Evolutionary conservation across 2,797 vertebrate species (phyloP), one percentile per base, ranked within the genome.

Genomic region (Petrocephalus schoutedeni): DNA sequence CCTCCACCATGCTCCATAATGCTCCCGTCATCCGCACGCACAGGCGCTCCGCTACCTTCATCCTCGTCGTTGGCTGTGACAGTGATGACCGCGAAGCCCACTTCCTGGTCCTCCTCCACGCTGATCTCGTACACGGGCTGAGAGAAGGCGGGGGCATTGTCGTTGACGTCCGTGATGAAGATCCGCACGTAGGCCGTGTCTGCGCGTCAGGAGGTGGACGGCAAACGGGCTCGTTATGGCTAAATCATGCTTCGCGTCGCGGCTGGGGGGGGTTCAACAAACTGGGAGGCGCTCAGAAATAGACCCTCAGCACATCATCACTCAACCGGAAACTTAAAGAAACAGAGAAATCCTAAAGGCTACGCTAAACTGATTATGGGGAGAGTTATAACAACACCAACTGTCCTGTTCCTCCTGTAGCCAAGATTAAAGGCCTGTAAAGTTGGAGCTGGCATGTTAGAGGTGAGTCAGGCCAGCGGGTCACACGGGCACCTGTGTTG

Each of bases 111-210:
- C 89, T 98, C 97, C 83, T 97, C 96, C 91, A 97, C 87, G 86
- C 95, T 97, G 91, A 97, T 94, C 91, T 97, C 95, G 53, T 97
- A 97, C 85, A 93, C 90, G 0, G 94, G 86, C 71, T 56, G 95
- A 84, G 95, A 93, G 89, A 98, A 98, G 0, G 92, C 92, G 0
- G 97, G 97, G 0, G 96, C 93, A 0, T 98, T 98, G 94, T 98
- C 97, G 23, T 98, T 98, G 53, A 97, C 94, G 45, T 98, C 97
- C 0, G 96, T 95, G 91, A 98, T 90, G 88, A 97, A 96, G 94
- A 98, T 94, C 91, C 97, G 94, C 89, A 98, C 92, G 0, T 97
- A 98, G 86, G 97, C 95, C 0, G 96, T 97, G 94, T 98, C 97
- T 98, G 64, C 67, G 87, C 14, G 87, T 71, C 77, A 91, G 82